A percentile compares a stretch with the other conserved stretches of the same genome.
Evolutionary conservation across 2,797 vertebrate genomes (phyloP).

Genomic region (Hippopotamyrus pictus): DNA sequence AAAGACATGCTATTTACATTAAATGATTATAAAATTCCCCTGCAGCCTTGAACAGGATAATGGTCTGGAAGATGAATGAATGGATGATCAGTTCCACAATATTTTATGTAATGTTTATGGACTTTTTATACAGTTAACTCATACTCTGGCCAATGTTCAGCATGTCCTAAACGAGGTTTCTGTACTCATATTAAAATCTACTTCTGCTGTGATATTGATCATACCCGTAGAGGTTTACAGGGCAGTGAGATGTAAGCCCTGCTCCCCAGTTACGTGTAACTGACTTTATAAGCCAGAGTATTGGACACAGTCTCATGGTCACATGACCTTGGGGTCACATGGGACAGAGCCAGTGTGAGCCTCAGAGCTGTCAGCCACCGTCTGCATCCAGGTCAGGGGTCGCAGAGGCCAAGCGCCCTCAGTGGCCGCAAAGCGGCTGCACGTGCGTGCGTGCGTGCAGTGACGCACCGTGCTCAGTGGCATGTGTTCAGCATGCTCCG

Average conservation of each 20-base stretch:
- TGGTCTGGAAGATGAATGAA: not conserved
- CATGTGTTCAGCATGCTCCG: not conserved
- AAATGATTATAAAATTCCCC: not conserved
- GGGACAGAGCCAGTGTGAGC: not conserved
- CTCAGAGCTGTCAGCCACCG: not conserved
- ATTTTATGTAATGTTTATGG: not conserved
- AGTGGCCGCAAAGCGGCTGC: not conserved
- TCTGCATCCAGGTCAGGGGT: not conserved
- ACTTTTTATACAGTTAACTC: not conserved
- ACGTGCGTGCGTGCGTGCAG: not conserved
- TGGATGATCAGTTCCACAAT: not conserved
- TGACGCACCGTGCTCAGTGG: not conserved
- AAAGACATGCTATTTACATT: not conserved
- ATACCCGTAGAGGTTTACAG: not conserved
- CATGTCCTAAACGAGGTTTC: not conserved
- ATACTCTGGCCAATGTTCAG: not conserved
- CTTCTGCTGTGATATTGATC: slow-evolving; percentile 4
- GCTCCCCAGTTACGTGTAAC: not conserved
- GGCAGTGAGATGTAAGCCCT: not conserved
- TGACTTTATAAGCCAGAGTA: not conserved
- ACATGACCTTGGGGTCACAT: not conserved
- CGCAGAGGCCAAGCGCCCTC: not conserved
- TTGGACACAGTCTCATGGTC: not conserved
- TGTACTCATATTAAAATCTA: slow-evolving; percentile 7
- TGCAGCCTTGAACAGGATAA: not conserved